phyloP scores from a whole-genome alignment of 2,797 vertebrate genomes.

The Neosilurus mollespiculum region DNA sequence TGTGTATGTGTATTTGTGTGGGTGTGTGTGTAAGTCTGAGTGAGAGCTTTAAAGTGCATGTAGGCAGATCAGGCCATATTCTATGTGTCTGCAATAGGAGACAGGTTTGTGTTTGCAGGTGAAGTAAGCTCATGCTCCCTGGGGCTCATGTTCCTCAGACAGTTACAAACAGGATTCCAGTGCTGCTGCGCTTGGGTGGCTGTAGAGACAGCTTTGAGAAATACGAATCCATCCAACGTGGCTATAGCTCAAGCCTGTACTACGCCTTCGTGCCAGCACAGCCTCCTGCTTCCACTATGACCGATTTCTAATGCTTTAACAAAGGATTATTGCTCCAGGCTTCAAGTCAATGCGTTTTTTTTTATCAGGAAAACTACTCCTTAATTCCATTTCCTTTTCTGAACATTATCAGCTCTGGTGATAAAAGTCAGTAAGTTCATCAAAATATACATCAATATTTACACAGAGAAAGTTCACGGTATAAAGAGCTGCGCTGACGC shows the following conservation, averaged over 20 bases:
- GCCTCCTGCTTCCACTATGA: conserved; percentile 36
- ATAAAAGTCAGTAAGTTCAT: not conserved
- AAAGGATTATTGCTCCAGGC: conserved; percentile 9
- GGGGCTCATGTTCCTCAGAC: conserved; percentile 72
- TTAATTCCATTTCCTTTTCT: conserved; percentile 4
- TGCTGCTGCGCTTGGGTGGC: conserved; percentile 66
- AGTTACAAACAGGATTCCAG: conserved; percentile 75
- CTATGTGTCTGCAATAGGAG: conserved; percentile 56
- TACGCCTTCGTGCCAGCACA: conserved; percentile 56
- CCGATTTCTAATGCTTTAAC: conserved; percentile 40
- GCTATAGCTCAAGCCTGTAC: conserved; percentile 65
- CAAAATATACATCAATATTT: conserved; percentile 11
- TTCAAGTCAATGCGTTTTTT: conserved; percentile 41
- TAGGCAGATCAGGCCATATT: conserved; percentile 39
- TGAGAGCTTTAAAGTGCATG: not conserved
- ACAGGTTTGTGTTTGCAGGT: conserved; percentile 64
- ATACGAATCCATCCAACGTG: conserved; percentile 64
- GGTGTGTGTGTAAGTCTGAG: too few relatives aligned
- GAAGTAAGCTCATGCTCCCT: conserved; percentile 70
- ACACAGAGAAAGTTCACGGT: not conserved
- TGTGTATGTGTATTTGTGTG: conserved; percentile 13
- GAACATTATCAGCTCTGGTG: conserved; percentile 2
- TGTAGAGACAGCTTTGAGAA: conserved; percentile 66
- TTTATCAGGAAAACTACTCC: conserved; percentile 38
- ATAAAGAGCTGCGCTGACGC: not conserved